Base-by-base conservation (phyloP, 2,797 vertebrate species). In the Amazonetta brasiliensis region DNA sequence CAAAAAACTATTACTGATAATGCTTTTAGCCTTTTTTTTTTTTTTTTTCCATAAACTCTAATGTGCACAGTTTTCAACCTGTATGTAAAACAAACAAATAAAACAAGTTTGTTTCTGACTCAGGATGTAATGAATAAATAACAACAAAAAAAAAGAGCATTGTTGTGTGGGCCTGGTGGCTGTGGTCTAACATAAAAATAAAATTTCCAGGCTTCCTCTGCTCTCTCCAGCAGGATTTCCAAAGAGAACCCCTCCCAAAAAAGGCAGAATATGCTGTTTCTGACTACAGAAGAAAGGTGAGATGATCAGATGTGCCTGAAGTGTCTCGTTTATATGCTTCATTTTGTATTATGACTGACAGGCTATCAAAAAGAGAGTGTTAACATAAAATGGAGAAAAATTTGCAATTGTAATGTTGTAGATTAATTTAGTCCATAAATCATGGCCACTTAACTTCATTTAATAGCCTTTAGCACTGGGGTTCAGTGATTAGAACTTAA, bases 171-270 rank as follows among this genome's bases (percentile, higher is more conserved):
- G 7, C 18, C 31, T 48, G 9, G 6, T 52, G 48, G 4, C 26
- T 60, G 13, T 1, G 0, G 33, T 48, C 16, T 48, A 56, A 23
- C 44, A 50, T 0, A 0, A 74, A 44, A 81, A 43, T 4, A 69
- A 81, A 64, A 35, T 2, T 60, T 69, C 9, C 23, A 77, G 12
- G 8, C 7, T 74, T 58, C 11, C 17, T 28, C 11, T 54, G 3
- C 6, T 89, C 3, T 62, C 20, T 64, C 28, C 7, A 54, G 52
- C 7, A 73, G 54, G 30, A 71, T 67, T 78, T 78, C 22, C 21
- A 59, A 59, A 89, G 4, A 50, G 3, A 84, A 77, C 8, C 1
- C 14, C 18, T 8, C 18, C 8, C 7, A 20, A 44, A 68, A 39
- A 66, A 69, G 4, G 4, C 41, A 37, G 16, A 28, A 5, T 12